Percentiles rank a stretch among this genome's conserved stretches.
phyloP scores from a whole-genome alignment of 2,797 vertebrate species.

The Rhabdophis nuchalis region DNA sequence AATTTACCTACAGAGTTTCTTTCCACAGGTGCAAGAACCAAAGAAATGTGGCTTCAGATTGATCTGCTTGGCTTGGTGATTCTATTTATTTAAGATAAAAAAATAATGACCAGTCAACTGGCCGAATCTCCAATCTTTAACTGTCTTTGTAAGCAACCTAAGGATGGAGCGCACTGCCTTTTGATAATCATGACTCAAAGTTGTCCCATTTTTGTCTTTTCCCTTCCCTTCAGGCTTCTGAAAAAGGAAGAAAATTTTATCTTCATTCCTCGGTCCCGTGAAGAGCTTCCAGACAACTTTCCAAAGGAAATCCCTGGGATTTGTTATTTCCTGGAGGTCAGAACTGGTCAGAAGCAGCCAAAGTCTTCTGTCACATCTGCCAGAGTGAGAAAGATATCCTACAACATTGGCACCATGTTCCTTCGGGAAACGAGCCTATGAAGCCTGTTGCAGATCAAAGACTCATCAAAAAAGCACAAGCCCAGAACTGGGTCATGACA shows the following conservation, averaged over 20 bases:
- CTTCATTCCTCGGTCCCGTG: slow-evolving; percentile 90
- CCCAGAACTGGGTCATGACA: slow-evolving; percentile 69
- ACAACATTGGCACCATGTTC: slow-evolving; percentile 99
- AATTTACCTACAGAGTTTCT: not conserved
- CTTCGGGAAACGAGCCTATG: slow-evolving; percentile 98
- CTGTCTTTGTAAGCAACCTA: not conserved
- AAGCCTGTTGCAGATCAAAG: slow-evolving; percentile 71
- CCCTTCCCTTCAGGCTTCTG: slow-evolving; percentile 78
- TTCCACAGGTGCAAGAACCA: not conserved
- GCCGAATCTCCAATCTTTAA: not conserved
- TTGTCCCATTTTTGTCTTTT: not conserved
- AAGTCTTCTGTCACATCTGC: slow-evolving; percentile 83
- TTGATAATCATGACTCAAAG: not conserved
- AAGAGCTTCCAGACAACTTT: slow-evolving; percentile 98
- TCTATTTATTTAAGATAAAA: not conserved
- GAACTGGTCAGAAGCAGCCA: slow-evolving; percentile 82
- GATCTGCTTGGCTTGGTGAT: not conserved
- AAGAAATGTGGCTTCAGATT: not conserved
- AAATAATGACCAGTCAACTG: not conserved
- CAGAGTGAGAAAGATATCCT: slow-evolving; percentile 93
- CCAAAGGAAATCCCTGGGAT: slow-evolving; percentile 97
- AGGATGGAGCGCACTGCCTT: not conserved
- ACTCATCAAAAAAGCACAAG: slow-evolving; percentile 78
- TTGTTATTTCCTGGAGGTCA: slow-evolving; percentile 96
- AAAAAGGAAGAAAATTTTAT: slow-evolving; percentile 91